Evolutionary conservation across 2,797 vertebrate species (phyloP).

Genomic region (Gadopsis marmoratus): DNA sequence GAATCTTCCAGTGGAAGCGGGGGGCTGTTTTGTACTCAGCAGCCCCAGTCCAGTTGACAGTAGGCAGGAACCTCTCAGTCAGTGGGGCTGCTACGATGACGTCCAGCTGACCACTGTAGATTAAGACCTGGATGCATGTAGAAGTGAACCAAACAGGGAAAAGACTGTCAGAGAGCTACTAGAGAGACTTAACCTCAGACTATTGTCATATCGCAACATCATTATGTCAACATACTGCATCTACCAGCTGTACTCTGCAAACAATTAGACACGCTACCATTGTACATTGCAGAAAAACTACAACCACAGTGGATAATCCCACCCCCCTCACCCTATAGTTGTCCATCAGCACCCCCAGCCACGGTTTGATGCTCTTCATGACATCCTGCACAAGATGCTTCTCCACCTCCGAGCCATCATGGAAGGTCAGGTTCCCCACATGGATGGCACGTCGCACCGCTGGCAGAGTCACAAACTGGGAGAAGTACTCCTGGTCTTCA

Average conservation of each 20-base stretch:
- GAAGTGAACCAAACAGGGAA: not conserved
- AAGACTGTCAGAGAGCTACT: not conserved
- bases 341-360: constrained; percentile 90
- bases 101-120: constrained; percentile 92
- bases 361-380: constrained; percentile 91
- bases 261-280: not conserved
- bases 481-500: constrained; percentile 86
- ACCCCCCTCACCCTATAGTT: constrained; percentile 87
- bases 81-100: constrained; percentile 89
- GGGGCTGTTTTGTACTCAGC: constrained; percentile 79
- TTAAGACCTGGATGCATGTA: constrained; percentile 83
- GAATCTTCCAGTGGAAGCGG: constrained; percentile 88
- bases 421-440: constrained; percentile 89
- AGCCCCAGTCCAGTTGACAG: constrained; percentile 87
- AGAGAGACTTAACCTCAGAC: not conserved
- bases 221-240: not conserved
- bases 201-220: not conserved
- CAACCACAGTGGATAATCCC: not conserved
- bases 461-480: constrained; percentile 84
- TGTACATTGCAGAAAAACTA: not conserved
- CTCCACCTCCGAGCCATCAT: constrained; percentile 85
- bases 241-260: not conserved
- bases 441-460: constrained; percentile 87
- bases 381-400: constrained; percentile 88
- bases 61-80: constrained; percentile 88